phyloP scores from a whole-genome alignment of 2,797 vertebrate genomes.

The Sebastes matsubarae region DNA sequence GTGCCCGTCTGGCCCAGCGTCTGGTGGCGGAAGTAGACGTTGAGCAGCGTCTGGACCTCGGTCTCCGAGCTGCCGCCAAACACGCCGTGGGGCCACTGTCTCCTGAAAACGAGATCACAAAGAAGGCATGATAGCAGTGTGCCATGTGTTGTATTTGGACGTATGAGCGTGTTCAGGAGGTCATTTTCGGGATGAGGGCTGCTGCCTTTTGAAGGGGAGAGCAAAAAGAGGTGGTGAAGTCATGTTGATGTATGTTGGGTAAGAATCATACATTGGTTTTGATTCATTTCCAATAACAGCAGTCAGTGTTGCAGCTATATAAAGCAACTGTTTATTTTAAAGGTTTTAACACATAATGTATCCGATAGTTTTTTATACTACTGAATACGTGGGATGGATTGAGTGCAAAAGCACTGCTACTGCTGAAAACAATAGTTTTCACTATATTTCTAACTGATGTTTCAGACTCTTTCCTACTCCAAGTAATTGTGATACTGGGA shows the following conservation, averaged over 20 bases:
- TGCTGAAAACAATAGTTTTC: background rate
- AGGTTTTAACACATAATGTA: background rate
- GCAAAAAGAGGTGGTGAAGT: background rate
- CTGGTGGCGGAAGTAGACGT: constrained; percentile 98
- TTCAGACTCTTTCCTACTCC: background rate
- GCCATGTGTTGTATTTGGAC: background rate
- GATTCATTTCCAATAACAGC: background rate
- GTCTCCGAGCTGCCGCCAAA: constrained; percentile 95
- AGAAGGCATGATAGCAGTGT: background rate
- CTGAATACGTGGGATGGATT: background rate
- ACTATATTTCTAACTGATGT: background rate
- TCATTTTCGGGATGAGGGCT: background rate
- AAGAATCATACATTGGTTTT: background rate
- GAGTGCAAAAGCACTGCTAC: background rate
- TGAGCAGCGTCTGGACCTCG: constrained; percentile 97
- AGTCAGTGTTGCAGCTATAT: background rate
- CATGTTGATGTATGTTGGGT: background rate
- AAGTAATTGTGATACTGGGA: background rate
- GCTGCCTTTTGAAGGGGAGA: background rate
- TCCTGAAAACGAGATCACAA: constrained; percentile 76
- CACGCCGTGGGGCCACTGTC: constrained; percentile 94
- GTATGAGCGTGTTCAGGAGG: background rate
- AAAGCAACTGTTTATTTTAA: background rate
- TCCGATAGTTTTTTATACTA: background rate
- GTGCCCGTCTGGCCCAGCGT: constrained; percentile 97